Conservation (phyloP, 2,888 invertebrate species). For the Drosophila prolongata region DNA sequence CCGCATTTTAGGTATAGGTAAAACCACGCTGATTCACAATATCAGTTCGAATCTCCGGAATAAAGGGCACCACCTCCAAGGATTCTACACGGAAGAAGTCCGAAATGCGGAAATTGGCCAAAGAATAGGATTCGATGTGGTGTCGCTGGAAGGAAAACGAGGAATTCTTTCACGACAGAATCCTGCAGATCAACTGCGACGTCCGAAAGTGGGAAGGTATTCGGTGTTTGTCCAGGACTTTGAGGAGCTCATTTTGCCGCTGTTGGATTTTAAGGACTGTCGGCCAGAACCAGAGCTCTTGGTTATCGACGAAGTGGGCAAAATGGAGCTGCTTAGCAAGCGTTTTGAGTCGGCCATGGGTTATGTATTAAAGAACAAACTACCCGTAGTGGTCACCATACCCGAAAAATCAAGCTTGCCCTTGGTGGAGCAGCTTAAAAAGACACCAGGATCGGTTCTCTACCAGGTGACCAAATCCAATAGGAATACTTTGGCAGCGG, state of each 20-base stretch:
- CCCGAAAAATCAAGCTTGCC: conserved; percentile 58
- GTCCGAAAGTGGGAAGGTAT: conserved; percentile 87
- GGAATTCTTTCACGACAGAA: conserved; percentile 85
- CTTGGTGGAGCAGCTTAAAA: conserved; percentile 70
- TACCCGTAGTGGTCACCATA: conserved; percentile 74
- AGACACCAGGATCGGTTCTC: conserved; percentile 18
- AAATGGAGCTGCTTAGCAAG: conserved; percentile 82
- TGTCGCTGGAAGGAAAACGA: conserved; percentile 85
- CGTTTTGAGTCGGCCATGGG: conserved; percentile 67
- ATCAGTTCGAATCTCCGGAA: conserved; percentile 75
- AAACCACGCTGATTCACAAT: conserved; percentile 87
- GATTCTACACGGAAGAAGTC: conserved; percentile 89
- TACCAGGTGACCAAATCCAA: conserved; percentile 74
- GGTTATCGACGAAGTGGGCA: conserved; percentile 83
- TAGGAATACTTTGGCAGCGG: conserved; percentile 63
- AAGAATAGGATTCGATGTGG: conserved; percentile 88
- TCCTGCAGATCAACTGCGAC: conserved; percentile 30
- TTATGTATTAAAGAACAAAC: conserved; percentile 44
- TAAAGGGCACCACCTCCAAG: conserved; percentile 68
- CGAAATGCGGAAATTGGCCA: conserved; percentile 81
- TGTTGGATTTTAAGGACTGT: conserved; percentile 50
- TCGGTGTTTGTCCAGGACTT: conserved; percentile 86
- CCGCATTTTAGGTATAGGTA: conserved; percentile 86
- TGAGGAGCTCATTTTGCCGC: conserved; percentile 86
- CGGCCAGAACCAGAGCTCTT: conserved; percentile 58